Evolutionary conservation across 2,113 vertebrate genomes (phyloP), one percentile per base, ranked within the genome.

Genomic region (Crotophaga sulcirostris): DNA sequence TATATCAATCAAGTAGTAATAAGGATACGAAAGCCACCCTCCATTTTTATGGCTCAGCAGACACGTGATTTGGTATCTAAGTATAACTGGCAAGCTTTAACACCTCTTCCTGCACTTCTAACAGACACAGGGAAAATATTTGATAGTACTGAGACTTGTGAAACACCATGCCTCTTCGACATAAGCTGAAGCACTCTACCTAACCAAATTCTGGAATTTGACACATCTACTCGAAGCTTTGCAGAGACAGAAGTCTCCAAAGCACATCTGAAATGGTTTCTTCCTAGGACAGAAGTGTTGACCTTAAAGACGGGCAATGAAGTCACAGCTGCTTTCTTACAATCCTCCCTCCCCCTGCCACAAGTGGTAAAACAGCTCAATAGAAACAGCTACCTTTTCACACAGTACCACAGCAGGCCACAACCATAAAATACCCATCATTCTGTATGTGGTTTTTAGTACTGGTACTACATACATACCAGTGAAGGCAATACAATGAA

Each of bases 341-440:
- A 88, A 88, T 56, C 6, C 21, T 49, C 69, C 26, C 38, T 18
- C 3, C 6, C 16, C 2, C 5, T 13, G 4, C 9, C 23, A 34
- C 7, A 63, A 10, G 2, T 16, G 4, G 3, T 52, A 36, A 47
- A 47, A 20, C 44, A 45, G 45, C 17, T 58, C n/a, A 75, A n/a
- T 1, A 51, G 34, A 55, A 90, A 68, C 11, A 78, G 13, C 8
- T 59, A 11, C 9, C 12, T 34, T 40, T 55, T 86, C 72, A 70
- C 25, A 13, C 11, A 76, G 4, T 24, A 54, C 8, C 25, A 66
- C 42, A 47, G 17, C 0, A 0, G 13, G n/a, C 10, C 29, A n/a
- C 2, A 3, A n/a, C 16, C 34, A 47, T 26, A 54, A 68, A 55
- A 64, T 15, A 59, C 3, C 20, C 20, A 8, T 23, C 78, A 84